Evolutionary conservation across 2,888 invertebrate genomes (phyloP).

Genomic region (Ectemnius lituratus): DNA sequence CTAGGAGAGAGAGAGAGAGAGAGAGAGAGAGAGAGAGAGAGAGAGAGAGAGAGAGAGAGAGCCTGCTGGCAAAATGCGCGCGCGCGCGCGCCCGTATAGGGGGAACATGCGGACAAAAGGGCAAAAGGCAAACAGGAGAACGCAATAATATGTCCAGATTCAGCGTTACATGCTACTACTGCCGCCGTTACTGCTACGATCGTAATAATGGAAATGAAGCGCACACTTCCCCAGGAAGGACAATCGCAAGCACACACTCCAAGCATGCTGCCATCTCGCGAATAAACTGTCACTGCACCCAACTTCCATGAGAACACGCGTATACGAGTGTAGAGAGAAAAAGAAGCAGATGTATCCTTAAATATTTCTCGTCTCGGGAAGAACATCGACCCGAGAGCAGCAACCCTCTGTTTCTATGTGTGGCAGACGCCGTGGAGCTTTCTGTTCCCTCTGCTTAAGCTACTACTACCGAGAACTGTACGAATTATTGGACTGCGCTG

Average conservation of each 20-base stretch:
- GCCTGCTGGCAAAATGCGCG: too few species aligned
- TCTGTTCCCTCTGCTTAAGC: background rate
- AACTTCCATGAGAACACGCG: background rate
- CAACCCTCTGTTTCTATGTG: background rate
- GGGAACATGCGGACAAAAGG: slow-evolving; percentile 16
- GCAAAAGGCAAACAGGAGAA: slow-evolving; percentile 7
- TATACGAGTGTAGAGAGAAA: background rate
- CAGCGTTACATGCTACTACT: slow-evolving; percentile 25
- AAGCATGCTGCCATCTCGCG: background rate
- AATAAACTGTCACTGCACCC: slow-evolving; percentile 3
- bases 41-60: too few species aligned
- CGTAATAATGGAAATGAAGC: slow-evolving; percentile 45
- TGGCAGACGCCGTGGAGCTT: background rate
- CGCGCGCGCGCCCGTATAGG: background rate
- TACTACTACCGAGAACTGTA: background rate
- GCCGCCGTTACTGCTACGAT: slow-evolving; percentile 7
- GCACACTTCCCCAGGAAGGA: background rate
- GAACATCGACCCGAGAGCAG: background rate
- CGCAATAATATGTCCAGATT: slow-evolving; percentile 41
- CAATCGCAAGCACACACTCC: slow-evolving; percentile 1
- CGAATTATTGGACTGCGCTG: background rate
- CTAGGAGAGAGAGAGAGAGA: slow-evolving; percentile 10
- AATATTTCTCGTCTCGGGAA: background rate
- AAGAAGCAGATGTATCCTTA: background rate
- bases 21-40: background rate